Base-by-base conservation (phyloP, 92 coral and sea anemone genomes). In the Meandrina meandrites region DNA sequence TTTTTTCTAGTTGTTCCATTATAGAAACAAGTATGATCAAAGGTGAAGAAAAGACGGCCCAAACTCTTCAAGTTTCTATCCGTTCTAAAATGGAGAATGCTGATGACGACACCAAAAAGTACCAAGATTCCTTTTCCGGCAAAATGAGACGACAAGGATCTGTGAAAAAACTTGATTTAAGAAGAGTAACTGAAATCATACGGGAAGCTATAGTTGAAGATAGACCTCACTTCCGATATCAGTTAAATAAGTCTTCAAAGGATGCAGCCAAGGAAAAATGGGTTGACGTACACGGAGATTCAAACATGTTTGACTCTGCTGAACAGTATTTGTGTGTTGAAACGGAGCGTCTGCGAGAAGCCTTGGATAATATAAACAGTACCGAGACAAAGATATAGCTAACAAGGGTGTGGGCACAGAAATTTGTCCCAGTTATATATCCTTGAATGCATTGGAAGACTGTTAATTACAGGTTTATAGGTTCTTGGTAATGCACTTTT, bases 21-120 rank as follows among this genome's bases (percentile, higher is more conserved):
- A 89, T 96, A 66, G 99, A 96, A 86, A 96, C 99, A 64, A 93
- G 95, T 27, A 74, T 96, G 87, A 80, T 91, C 31, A 96, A 95
- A 72, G 99, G 98, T n/a, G 98, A 95, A 58, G 99, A 96, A 79
- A 95, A 95, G 81, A 96, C 95, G n/a, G 98, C 98, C 57, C 94
- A 91, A 67, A 88, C 96, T 27, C 81, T 93, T 28, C 89, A 93
- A 85, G 96, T 93, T 62, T 95, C 99, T 62, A 96, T 96, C 82
- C 92, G 96, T 31, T 95, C 98, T 79, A 95, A 92, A 72, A 95
- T 96, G 98, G 96, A 95, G 35, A 87, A 92, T 78, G 92, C 95
- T 4, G 99, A 96, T 68, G 98, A 92, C 67, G 95, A 94, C 51
- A 95, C 99, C 15, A 88, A 93, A 45, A 92, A 91, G 80, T 90